Evolutionary conservation across 2,888 invertebrate species (phyloP), one percentile per base, ranked within the genome.

Genomic region (Stenchaetothrips biformis): DNA sequence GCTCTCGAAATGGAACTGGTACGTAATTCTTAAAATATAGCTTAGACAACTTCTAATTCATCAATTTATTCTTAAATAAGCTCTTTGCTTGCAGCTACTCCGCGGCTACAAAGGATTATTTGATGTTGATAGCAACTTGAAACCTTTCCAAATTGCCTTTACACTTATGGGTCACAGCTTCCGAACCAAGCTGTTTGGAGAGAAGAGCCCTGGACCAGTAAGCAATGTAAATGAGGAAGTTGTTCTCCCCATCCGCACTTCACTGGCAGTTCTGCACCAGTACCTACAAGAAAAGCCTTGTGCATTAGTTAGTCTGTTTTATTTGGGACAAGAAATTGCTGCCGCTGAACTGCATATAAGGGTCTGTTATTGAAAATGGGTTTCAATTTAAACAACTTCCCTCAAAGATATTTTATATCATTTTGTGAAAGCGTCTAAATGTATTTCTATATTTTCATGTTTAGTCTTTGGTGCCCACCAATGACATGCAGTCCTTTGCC

Each of bases 201-300:
- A 74, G 8, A 21, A 21, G 25, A 74, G 25, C 11, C 11, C 25
- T 4, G 25, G 25, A 2, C 21, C 7, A 11, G 25, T 25, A 74
- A 8, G 25, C 7, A 11, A 11, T 7, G 11, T 74, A 74, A 21
- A 88, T 85, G 90, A 90, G 83, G 89, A 89, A 83, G 88, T 89
- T 0, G 87, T 88, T 25, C 85, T 91, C 77, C 87, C 88, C 0
- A 85, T 90, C 81, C 86, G 88, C 67, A 87, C 88, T 7, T 86
- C 86, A 0, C 85, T 90, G n/a, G 13, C 83, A 0, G 81, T 87
- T 0, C 85, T 91, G 7, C 86, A 85, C 13, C 85, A 87, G 18
- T 90, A 90, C 85, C 88, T 90, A 83, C 83, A 86, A 0, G 85
- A 87, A 78, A 89, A 89, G 49, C 88, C 90, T 8, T 86, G 87